Conservation (phyloP, 2,113 vertebrate genomes). For the Malurus alboscapulatus region DNA sequence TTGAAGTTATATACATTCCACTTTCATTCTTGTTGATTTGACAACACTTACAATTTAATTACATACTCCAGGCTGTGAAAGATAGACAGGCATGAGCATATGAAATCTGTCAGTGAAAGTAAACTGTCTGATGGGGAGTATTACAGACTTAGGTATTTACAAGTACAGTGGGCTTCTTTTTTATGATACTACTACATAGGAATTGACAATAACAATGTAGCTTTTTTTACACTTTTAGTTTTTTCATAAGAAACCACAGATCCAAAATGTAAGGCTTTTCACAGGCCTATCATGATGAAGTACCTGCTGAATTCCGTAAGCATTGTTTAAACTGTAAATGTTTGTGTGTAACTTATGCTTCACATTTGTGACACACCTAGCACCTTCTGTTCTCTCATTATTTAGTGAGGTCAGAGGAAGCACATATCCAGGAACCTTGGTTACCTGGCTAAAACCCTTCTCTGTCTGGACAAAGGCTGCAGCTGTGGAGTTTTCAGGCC, state of each 20-base stretch:
- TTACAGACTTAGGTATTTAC: background rate
- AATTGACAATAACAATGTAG: background rate
- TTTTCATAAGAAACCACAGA: background rate
- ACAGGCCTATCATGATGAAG: background rate
- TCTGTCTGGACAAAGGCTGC: background rate
- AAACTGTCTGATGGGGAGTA: background rate
- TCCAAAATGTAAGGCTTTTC: background rate
- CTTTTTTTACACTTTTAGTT: background rate
- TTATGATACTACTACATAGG: background rate
- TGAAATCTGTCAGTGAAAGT: background rate
- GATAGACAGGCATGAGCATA: background rate
- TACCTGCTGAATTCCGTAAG: background rate
- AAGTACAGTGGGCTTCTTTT: background rate
- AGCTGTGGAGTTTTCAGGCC: background rate
- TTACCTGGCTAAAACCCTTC: background rate
- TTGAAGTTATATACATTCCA: background rate
- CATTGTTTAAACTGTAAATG: background rate
- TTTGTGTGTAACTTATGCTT: background rate
- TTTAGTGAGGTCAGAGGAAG: background rate
- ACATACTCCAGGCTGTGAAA: background rate
- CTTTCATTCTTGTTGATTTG: background rate
- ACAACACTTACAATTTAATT: background rate
- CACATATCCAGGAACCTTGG: background rate
- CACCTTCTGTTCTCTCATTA: background rate
- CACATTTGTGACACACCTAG: background rate